Base-by-base conservation (phyloP, 2,113 vertebrate species). In the Naja naja region DNA sequence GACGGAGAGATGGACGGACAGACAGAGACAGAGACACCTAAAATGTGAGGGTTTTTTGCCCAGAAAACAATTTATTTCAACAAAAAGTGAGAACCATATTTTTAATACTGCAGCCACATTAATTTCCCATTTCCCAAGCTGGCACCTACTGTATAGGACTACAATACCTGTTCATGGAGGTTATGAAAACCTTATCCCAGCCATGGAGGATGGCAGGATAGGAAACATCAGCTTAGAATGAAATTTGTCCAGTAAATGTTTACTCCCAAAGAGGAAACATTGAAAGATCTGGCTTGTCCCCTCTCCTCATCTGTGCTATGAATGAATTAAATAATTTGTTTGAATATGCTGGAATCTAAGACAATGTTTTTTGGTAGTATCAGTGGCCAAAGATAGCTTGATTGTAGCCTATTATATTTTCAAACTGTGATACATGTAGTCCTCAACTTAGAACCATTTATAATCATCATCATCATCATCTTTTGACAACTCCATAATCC, bases 21-120 rank as follows among this genome's bases (percentile, higher is more conserved):
- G 47, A 8, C 7, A 1, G 7, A 49, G 7, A 49, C 7, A 89
- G 27, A 87, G 93, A 91, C 60, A 91, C 5, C 90, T 64, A 90
- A 90, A 89, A 89, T 90, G 39, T 49, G 25, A 0, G 0, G 0
- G 6, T 23, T 6, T 56, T 56, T 56, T 56, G 20, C 22, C 56
- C 20, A 11, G 25, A 74, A 27, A 52, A 85, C 4, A 90, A 93
- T 90, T 94, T 93, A 90, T 89, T 3, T 89, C 87, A 39, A 88
- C 39, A 58, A 54, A 69, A 43, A 74, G 30, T 69, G 12, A 69
- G 52, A 88, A 6, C 1, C 34, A 22, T 11, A n/a, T 25, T 54
- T 22, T 30, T 58, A 27, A 64, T 25, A 52, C 14, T 34, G 85
- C 2, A 25, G 43, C 20, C 87, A 4, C 16, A 52, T 87, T 64